Evolutionary conservation across 2,113 vertebrate genomes (phyloP).

Genomic region (Porphyrio hochstetteri): DNA sequence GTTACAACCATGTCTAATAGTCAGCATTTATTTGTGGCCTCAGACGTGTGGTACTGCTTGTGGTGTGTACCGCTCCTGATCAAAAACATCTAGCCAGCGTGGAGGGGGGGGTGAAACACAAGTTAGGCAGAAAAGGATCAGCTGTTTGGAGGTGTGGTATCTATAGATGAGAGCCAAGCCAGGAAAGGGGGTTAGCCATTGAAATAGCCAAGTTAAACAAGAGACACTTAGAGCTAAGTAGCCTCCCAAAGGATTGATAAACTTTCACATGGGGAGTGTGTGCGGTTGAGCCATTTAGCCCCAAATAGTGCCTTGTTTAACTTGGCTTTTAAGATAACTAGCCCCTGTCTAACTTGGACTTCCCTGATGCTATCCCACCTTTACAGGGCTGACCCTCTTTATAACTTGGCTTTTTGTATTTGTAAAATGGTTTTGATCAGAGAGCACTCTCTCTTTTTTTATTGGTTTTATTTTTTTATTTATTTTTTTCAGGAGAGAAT

Average conservation of each 20-base stretch:
- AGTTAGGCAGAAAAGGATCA: conserved; percentile 60
- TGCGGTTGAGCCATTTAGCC: conserved; percentile 50
- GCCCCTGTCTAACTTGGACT: conserved; percentile 57
- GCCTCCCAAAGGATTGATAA: conserved; percentile 66
- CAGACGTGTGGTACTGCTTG: background rate
- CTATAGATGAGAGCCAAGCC: conserved; percentile 57
- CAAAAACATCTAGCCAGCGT: conserved; percentile 18
- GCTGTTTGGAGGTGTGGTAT: conserved; percentile 62
- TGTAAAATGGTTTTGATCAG: conserved; percentile 63
- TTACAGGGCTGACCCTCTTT: conserved; percentile 37
- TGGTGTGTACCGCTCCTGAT: conserved; percentile 11
- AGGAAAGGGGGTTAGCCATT: conserved; percentile 43
- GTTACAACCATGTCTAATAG: conserved; percentile 8
- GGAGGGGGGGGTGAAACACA: background rate
- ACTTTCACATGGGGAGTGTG: conserved; percentile 55
- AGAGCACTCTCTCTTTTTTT: background rate
- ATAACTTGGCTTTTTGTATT: conserved; percentile 48
- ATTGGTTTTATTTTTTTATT: background rate
- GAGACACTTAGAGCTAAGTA: conserved; percentile 63
- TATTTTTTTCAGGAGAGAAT: background rate
- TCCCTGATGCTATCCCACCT: conserved; percentile 55
- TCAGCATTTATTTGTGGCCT: conserved; percentile 23
- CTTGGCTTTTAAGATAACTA: conserved; percentile 66
- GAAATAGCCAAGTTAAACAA: conserved; percentile 68
- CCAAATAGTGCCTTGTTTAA: conserved; percentile 65